Evolutionary conservation across 2,888 invertebrate species (phyloP).

Genomic region (Actias luna): DNA sequence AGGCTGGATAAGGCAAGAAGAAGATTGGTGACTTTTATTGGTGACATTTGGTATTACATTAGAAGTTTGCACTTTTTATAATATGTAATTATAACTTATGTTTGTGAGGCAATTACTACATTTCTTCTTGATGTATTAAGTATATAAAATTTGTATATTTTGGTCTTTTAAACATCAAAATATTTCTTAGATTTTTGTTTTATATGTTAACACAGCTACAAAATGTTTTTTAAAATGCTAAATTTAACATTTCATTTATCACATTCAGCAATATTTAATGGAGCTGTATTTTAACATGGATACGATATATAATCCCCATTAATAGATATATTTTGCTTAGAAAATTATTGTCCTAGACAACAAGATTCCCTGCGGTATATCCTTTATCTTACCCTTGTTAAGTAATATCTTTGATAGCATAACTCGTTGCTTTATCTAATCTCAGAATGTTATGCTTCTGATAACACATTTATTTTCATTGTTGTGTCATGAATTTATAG

Average conservation of each 20-base stretch:
- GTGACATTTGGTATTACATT: no score
- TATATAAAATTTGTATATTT: no score
- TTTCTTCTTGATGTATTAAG: neutral
- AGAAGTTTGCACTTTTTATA: no score
- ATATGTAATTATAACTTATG: no score
- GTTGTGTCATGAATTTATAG: constrained; percentile 31
- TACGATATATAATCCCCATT: neutral
- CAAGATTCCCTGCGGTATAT: constrained; percentile 26
- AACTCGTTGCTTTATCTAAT: constrained; percentile 49
- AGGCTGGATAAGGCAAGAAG: no score
- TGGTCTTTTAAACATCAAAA: no score
- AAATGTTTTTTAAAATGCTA: neutral
- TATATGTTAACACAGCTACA: neutral
- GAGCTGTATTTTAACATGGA: neutral
- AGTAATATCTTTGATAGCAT: constrained; percentile 38
- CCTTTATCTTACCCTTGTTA: constrained; percentile 31
- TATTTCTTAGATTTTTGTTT: neutral
- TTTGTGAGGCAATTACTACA: neutral
- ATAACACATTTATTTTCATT: constrained; percentile 46
- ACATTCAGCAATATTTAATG: neutral
- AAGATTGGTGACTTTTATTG: no score
- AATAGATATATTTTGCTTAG: neutral
- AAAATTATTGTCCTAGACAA: constrained; percentile 6
- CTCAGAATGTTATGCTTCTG: constrained; percentile 38
- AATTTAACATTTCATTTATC: neutral